A percentile compares a stretch with the other conserved stretches of the same genome.
These are phyloP conservation scores for Cataglyphis cursor DNA, from an alignment of 2,888 invertebrate species.

Conservation along the genomic window DNA sequence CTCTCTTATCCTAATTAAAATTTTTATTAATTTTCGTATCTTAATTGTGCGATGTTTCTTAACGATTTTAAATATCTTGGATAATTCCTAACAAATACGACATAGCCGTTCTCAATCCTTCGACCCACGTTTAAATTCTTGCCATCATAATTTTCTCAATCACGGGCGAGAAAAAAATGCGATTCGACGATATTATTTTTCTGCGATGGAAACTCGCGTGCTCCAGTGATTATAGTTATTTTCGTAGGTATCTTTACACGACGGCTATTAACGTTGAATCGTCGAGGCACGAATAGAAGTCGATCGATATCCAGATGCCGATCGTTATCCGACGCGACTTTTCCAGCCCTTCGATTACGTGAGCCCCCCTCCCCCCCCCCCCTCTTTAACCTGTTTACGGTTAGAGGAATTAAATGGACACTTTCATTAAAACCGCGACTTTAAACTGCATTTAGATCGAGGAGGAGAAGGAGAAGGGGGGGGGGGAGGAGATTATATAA, in stretches of 20 bases:
- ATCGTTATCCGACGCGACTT: slow-evolving; percentile 75
- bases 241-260: slow-evolving; percentile 57
- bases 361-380: slow-evolving; percentile 12
- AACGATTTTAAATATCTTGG: neutral
- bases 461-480: too few species aligned
- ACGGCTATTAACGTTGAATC: slow-evolving; percentile 68
- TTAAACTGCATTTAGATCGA: slow-evolving; percentile 39
- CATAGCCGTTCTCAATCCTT: neutral
- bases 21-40: neutral
- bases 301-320: slow-evolving; percentile 74
- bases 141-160: slow-evolving; percentile 24
- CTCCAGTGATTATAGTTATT: slow-evolving; percentile 66
- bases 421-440: slow-evolving; percentile 62
- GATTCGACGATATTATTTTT: slow-evolving; percentile 48
- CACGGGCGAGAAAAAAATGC: slow-evolving; percentile 43
- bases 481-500: slow-evolving; percentile 1
- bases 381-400: slow-evolving; percentile 27
- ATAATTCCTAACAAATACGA: neutral
- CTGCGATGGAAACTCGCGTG: slow-evolving; percentile 46
- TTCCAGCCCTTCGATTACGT: slow-evolving; percentile 59
- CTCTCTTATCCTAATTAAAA: neutral
- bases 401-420: slow-evolving; percentile 57
- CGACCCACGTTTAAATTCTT: slow-evolving; percentile 26
- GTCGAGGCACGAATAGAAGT: slow-evolving; percentile 70
- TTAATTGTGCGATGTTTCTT: neutral